Conservation (phyloP, 2,113 vertebrate genomes). For the Amazona guildingii region DNA sequence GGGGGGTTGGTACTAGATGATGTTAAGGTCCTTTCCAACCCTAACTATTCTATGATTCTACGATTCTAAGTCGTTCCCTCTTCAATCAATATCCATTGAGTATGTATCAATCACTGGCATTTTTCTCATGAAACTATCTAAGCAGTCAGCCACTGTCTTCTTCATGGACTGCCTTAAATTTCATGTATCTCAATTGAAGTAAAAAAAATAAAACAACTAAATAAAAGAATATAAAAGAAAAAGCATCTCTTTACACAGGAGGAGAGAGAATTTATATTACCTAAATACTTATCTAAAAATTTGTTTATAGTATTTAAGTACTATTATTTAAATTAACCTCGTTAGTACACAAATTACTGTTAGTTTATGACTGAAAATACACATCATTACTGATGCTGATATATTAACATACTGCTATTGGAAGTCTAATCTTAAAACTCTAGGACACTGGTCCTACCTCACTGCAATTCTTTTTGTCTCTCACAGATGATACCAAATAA, state of each 20-base stretch:
- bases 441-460: background rate
- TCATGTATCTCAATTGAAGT: background rate
- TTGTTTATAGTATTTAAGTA: background rate
- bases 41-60: no score
- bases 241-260: background rate
- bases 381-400: background rate
- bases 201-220: background rate
- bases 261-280: background rate
- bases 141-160: background rate
- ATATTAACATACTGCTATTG: background rate
- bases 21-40: no score
- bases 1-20: no score
- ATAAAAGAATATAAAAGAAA: background rate
- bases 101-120: background rate
- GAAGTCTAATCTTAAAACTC: background rate
- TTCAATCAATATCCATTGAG: background rate
- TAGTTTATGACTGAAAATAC: background rate
- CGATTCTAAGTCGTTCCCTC: accelerated
- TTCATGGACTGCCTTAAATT: background rate
- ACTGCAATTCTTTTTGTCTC: background rate
- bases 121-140: background rate
- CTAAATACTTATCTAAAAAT: background rate
- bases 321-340: background rate
- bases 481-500: background rate
- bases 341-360: background rate